Evolutionary conservation across 1,140 invertebrate species (phyloP), one percentile per base, ranked within the genome.

Genomic region (Heterodera schachtii): DNA sequence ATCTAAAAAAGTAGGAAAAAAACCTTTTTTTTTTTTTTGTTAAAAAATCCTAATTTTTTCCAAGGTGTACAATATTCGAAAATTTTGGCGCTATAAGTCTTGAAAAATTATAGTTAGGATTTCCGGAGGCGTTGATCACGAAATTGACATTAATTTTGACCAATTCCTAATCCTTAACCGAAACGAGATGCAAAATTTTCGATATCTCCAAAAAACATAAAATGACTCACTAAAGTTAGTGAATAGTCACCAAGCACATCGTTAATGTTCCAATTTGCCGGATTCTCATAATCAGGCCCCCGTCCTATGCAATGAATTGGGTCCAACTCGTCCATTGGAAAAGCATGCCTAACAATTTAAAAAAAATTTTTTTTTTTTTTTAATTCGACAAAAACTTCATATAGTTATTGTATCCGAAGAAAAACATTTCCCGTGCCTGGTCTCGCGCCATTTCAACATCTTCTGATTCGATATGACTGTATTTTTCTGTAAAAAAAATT

Each of bases 221-320:
- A 16, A 31, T 41, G 4, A 66, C 49, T 64, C 80, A 93, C 90
- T 71, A 93, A 84, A 31, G 92, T 93, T 49, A 93, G 86, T 47
- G 90, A 91, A 86, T 92, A 93, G 83, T 94, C 93, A 71, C 93
- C 93, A 3, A 94, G 90, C 19, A 93, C 93, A 91, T 94, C 93
- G 91, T 94, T 94, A 69, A 94, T 93, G 86, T 94, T 94, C 77
- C 94, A 93, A 87, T 94, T 94, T 47, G 91, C 91, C 92, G 92
- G 92, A 90, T 93, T 91, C 4, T 92, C 91, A 89, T 92, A 90
- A 90, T 93, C 93, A 74, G 92, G 92, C 44, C 92, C 92, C 80
- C 93, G 87, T 31, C 92, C 92, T 11, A 80, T 86, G 85, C 92
- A 93, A 83, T 92, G 87, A 80, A 93, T 92, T 2, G 92, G 92